phyloP scores from a whole-genome alignment of 2,888 invertebrate species.

The Orchestes rusci region DNA sequence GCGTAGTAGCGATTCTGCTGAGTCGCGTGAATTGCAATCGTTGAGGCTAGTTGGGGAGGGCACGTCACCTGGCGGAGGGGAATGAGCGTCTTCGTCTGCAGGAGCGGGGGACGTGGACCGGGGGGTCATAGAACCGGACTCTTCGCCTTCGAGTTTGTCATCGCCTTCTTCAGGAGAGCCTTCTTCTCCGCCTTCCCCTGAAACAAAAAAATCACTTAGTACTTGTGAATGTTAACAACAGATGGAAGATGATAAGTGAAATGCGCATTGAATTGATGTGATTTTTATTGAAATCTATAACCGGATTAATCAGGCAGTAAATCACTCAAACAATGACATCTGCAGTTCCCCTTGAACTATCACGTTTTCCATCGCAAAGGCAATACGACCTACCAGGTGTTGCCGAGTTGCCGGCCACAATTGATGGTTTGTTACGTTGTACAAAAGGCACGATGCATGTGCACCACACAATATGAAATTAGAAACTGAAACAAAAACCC shows the following conservation, averaged over 20 bases:
- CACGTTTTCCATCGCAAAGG: constrained; percentile 38
- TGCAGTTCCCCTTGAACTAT: constrained; percentile 40
- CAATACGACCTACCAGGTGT: constrained; percentile 35
- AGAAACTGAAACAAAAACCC: too few species aligned
- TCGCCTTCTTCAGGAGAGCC: constrained; percentile 44
- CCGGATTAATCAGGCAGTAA: constrained; percentile 33
- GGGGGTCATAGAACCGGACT: constrained; percentile 44
- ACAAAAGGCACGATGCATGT: too few species aligned
- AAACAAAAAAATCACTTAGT: constrained; percentile 29
- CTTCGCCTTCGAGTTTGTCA: constrained; percentile 42
- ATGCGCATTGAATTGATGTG: too few species aligned
- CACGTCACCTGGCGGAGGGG: constrained; percentile 40
- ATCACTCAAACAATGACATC: constrained; percentile 40
- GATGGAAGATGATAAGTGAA: constrained; percentile 1
- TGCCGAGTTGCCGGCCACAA: constrained; percentile 28
- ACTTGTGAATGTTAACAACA: not conserved
- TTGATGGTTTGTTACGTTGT: too few species aligned
- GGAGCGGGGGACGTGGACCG: constrained; percentile 42
- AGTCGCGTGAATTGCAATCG: constrained; percentile 71
- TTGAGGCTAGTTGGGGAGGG: constrained; percentile 38
- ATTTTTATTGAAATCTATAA: too few species aligned
- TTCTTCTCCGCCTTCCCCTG: constrained; percentile 54
- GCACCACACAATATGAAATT: too few species aligned
- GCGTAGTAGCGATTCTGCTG: constrained; percentile 54
- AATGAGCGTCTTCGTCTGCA: constrained; percentile 39